Base-by-base conservation (phyloP, 1,140 invertebrate genomes). In the Agrilus planipennis region DNA sequence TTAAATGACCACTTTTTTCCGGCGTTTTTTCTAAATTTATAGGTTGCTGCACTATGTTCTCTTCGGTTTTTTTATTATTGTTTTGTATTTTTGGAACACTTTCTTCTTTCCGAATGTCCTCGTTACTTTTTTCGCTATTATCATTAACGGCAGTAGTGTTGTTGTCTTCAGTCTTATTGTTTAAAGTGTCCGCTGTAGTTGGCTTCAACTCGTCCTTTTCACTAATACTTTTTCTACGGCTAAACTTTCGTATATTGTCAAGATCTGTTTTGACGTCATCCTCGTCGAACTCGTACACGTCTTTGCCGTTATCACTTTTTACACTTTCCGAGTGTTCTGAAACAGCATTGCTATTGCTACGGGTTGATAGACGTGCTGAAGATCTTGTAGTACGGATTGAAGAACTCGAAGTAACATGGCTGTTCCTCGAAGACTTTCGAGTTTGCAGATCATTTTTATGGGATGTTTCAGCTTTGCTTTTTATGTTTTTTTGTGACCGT, bases 261-360 rank as follows among this genome's bases (percentile, higher is more conserved):
- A 9, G 53, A 34, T 25, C 29, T 28, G 19, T 32, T 11, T 37
- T 42, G 9, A 42, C 36, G 10, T 64, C 60, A 12, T 60, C 53
- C 6, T 70, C 65, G 37, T 65, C 58, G 45, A 70, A 70, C 40
- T 70, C 68, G 40, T 70, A 70, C 39, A 70, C 52, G 49, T 70
- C 66, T 51, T 62, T 63, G 38, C 46, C 50, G 43, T 27, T 47
- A 30, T 36, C 34, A 34, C 7, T 34, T 7, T 20, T 11, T 34
- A 17, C 32, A 22, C 34, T 14, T 41, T 34, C 37, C 25, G 29
- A 27, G 15, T 41, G 39, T 35, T 39, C 39, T 6, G 34, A 28
- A 39, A 41, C 28, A 17, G 42, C 43, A 27, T 41, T 40, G 32
- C 38, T 48, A 41, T 44, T 46, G 27, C 34, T 53, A 23, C 44